These are phyloP conservation scores for Agriopis marginaria DNA, from an alignment of 2,888 invertebrate genomes.

Conservation along the genomic window DNA sequence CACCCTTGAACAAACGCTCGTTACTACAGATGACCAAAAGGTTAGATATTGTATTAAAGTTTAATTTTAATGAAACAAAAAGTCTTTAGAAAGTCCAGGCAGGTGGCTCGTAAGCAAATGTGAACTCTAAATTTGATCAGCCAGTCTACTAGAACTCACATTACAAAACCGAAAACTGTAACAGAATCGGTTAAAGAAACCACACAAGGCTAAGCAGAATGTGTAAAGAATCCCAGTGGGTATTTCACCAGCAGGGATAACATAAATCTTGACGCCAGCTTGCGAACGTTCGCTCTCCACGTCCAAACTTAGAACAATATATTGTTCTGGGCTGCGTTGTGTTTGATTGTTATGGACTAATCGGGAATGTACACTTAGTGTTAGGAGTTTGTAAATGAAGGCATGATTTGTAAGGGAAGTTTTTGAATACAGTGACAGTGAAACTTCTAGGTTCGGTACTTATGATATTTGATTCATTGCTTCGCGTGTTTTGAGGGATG, in stretches of 20 bases:
- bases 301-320: slow-evolving; percentile 58
- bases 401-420: slow-evolving; percentile 16
- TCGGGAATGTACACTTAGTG: slow-evolving; percentile 29
- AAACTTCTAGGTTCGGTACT: background rate
- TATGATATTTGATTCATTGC: background rate
- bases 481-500: background rate
- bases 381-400: slow-evolving; percentile 12
- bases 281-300: slow-evolving; percentile 52
- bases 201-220: slow-evolving; percentile 14
- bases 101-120: too few relatives aligned
- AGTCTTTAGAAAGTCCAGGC: too few relatives aligned
- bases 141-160: background rate
- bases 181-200: background rate
- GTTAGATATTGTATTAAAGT: too few relatives aligned
- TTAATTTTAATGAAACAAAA: too few relatives aligned
- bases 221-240: slow-evolving; percentile 31
- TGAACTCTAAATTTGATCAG: too few relatives aligned
- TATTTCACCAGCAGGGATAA: slow-evolving; percentile 36
- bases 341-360: slow-evolving; percentile 47
- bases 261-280: slow-evolving; percentile 60
- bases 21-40: too few relatives aligned
- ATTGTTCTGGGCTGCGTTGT: slow-evolving; percentile 47
- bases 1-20: too few relatives aligned
- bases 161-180: background rate
- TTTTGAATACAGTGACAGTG: slow-evolving; percentile 8